Evolutionary conservation across 2,888 invertebrate species (phyloP), one percentile per base, ranked within the genome.

Genomic region (Caenorhabditis sinica): DNA sequence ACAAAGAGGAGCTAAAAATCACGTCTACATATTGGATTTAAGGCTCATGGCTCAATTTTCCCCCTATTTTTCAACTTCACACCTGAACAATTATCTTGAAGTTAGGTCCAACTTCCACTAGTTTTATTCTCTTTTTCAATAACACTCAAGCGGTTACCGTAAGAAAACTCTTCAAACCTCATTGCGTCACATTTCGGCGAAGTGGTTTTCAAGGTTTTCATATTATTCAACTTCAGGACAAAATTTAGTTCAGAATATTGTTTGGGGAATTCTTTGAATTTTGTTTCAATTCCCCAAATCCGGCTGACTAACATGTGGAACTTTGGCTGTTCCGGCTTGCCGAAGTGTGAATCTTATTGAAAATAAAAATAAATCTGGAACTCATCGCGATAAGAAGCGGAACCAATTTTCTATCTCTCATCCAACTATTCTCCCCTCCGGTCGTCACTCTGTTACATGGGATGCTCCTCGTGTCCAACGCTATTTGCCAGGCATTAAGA

Each of bases 161-260:
- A 36, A 33, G 30, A 28, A 66, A 33, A 49, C n/a, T 20, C 20
- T 49, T 49, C 20, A n/a, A 53, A 11, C 40, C 23, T 65, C 2
- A 1, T 28, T 68, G 36, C 68, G 68, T 68, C 68, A 68, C 30
- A 33, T 68, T 68, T 68, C 68, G 68, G 49, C 68, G 68, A 68
- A 68, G 68, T 51, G 68, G 66, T 68, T 68, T 45, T 17, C 23
- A 43, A 45, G 60, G 17, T 49, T 65, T 49, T 49, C 20, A 20
- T 20, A n/a, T 49, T 45, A 45, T 45, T 28, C 65, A n/a, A 43
- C 23, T 23, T 63, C 25, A 20, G 49, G 20, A 49, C 2, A 49
- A 20, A 9, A 6, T 49, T 20, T 4, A 1, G 4, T 49, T 20
- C 20, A 20, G 20, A 15, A 20, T 8, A 20, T n/a, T 8, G 20